These are phyloP conservation scores for Hypomesus transpacificus DNA, from an alignment of 2,113 vertebrate genomes.

Conservation along the genomic window DNA sequence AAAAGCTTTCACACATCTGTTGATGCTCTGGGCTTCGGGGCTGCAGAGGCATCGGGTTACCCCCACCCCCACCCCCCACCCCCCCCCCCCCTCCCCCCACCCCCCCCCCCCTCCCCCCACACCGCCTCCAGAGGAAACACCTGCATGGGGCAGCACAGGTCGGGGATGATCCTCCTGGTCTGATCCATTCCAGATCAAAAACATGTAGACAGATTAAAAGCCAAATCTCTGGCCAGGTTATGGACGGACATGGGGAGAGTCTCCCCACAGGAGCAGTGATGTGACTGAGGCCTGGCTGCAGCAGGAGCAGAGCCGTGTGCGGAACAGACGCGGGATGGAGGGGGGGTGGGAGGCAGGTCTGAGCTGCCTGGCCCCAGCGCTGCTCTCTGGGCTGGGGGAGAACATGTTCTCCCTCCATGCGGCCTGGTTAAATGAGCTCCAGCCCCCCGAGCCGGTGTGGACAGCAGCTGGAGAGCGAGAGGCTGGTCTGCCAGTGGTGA, in stretches of 20 bases:
- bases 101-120: background rate
- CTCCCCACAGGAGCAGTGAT: background rate
- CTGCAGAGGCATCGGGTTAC: too few species aligned
- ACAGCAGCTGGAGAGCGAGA: conserved; percentile 72
- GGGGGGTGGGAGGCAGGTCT: conserved; percentile 13
- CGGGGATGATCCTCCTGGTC: conserved; percentile 7
- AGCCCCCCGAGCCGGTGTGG: conserved; percentile 64
- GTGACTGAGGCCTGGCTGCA: too few species aligned
- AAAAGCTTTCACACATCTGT: too few species aligned
- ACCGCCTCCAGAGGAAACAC: conserved; percentile 59
- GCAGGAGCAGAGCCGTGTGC: too few species aligned
- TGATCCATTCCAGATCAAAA: background rate
- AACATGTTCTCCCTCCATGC: conserved; percentile 59
- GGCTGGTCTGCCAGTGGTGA: conserved; percentile 66
- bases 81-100: too few species aligned
- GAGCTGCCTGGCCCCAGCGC: conserved; percentile 14
- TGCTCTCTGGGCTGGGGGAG: conserved; percentile 45
- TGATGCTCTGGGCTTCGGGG: too few species aligned
- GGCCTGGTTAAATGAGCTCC: conserved; percentile 65
- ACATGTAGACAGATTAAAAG: too few species aligned
- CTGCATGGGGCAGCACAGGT: conserved; percentile 54
- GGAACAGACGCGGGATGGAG: background rate
- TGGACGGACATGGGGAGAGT: too few species aligned
- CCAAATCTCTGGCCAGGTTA: too few species aligned
- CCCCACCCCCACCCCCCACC: too few species aligned